These are phyloP conservation scores for Hypocryptadius cinnamomeus DNA, from an alignment of 2,113 vertebrate species.

Conservation along the genomic window DNA sequence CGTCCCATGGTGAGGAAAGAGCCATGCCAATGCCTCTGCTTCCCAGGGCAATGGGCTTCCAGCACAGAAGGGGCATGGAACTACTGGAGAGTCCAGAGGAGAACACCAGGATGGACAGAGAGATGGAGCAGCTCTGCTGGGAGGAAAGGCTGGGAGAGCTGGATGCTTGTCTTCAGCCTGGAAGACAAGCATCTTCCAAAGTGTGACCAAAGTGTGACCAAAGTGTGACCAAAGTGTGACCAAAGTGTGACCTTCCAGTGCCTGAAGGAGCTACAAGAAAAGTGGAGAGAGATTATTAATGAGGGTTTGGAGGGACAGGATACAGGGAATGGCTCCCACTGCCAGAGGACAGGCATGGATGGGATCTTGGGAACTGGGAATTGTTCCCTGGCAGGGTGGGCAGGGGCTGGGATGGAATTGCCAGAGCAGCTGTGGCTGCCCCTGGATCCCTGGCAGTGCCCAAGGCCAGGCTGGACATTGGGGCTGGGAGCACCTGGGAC, in stretches of 20 bases:
- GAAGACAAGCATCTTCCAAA: not conserved
- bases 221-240: not conserved
- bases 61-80: not conserved
- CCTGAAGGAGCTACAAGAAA: not conserved
- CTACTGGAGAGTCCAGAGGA: not conserved
- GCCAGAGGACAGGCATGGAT: not conserved
- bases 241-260: not conserved
- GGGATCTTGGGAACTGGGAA: not conserved
- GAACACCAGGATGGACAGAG: not conserved
- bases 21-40: rapidly evolving
- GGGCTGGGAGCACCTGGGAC: not conserved
- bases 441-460: not conserved
- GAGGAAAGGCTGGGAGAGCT: not conserved
- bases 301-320: not conserved
- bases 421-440: not conserved
- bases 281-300: not conserved
- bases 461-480: not conserved
- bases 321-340: rapidly evolving
- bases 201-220: not conserved
- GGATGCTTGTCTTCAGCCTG: not conserved
- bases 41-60: not conserved
- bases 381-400: not conserved
- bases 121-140: not conserved
- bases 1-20: not conserved
- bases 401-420: not conserved